Evolutionary conservation across 2,888 invertebrate genomes (phyloP).

Genomic region (Exocentrus adspersus): DNA sequence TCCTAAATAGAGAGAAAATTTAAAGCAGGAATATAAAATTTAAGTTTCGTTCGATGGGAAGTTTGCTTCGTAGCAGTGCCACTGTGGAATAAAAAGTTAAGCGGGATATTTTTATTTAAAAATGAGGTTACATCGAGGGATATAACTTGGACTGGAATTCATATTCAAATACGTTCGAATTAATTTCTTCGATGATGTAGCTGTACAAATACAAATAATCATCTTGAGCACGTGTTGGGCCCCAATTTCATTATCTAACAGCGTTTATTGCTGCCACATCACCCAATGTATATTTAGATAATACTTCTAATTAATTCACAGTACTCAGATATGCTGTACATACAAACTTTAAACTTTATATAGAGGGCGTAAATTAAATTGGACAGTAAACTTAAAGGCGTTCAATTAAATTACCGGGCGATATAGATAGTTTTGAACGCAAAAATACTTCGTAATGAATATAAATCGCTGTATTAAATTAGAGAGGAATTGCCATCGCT

Average conservation of each 20-base stretch:
- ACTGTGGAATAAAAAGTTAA: conserved; percentile 27
- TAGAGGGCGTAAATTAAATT: background rate
- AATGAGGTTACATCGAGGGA: background rate
- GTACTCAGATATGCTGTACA: too few relatives aligned
- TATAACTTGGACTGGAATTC: background rate
- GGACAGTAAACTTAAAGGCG: background rate
- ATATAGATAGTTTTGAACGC: background rate
- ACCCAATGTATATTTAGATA: too few relatives aligned
- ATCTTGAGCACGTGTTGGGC: too few relatives aligned
- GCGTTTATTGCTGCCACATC: too few relatives aligned
- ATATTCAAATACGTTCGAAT: too few relatives aligned
- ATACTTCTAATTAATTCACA: too few relatives aligned
- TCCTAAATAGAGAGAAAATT: conserved; percentile 36
- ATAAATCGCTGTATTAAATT: background rate
- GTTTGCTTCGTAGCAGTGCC: conserved; percentile 24
- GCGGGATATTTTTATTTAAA: conserved; percentile 15
- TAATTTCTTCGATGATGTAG: too few relatives aligned
- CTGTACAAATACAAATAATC: too few relatives aligned
- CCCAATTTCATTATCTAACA: too few relatives aligned
- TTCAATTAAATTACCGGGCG: background rate
- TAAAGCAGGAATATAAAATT: conserved; percentile 35
- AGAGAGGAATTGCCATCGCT: background rate
- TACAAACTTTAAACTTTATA: too few relatives aligned
- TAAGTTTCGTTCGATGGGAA: conserved; percentile 36
- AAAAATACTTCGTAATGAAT: background rate